Evolutionary conservation across 1,140 invertebrate genomes (phyloP).

Genomic region (Achatina immaculata): DNA sequence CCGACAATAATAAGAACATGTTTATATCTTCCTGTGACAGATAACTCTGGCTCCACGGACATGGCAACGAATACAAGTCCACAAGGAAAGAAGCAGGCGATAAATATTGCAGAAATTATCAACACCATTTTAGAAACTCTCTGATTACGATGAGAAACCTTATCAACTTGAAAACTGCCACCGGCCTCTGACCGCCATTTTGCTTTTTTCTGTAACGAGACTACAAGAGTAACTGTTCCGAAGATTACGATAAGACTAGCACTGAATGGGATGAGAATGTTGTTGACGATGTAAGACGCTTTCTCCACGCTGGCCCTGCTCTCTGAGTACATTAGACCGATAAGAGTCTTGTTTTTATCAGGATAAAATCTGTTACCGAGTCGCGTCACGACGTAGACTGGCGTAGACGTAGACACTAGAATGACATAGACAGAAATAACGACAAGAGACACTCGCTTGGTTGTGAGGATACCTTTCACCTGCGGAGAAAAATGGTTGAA

Average conservation of each 20-base stretch:
- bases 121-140: constrained; percentile 9
- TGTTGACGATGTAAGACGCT: constrained; percentile 6
- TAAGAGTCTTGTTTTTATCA: background rate
- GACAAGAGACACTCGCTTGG: background rate
- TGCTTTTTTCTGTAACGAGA: background rate
- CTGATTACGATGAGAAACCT: background rate
- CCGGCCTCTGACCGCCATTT: background rate
- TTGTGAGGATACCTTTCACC: background rate
- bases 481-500: background rate
- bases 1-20: background rate
- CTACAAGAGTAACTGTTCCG: background rate
- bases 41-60: background rate
- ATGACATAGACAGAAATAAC: background rate
- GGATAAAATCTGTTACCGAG: background rate
- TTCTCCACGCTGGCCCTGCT: background rate
- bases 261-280: constrained; percentile 2
- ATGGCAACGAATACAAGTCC: constrained; percentile 1
- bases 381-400: background rate
- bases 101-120: background rate
- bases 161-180: background rate
- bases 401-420: background rate
- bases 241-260: background rate
- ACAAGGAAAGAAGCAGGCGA: constrained; percentile 3
- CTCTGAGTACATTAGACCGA: background rate
- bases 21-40: constrained; percentile 1